These are phyloP conservation scores for Girardinichthys multiradiatus DNA, from an alignment of 2,113 vertebrate genomes.

Conservation along the genomic window DNA sequence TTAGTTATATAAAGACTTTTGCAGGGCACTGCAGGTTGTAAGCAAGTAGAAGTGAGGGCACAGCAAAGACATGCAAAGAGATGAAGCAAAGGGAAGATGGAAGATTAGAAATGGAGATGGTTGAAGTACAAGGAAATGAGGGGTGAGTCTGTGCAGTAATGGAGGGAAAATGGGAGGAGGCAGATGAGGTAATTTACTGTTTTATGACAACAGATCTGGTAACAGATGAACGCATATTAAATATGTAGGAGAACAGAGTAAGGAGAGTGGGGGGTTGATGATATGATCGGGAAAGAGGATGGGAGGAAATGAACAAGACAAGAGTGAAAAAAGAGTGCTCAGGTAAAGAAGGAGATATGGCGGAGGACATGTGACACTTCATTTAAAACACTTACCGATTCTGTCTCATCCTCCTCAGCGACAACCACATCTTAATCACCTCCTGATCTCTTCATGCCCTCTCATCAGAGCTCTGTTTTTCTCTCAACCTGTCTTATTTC, in stretches of 20 bases:
- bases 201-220: constrained; percentile 60
- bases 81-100: constrained; percentile 3
- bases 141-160: constrained; percentile 8
- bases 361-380: constrained; percentile 23
- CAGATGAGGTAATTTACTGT: constrained; percentile 61
- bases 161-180: constrained; percentile 16
- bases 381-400: constrained; percentile 23
- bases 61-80: background rate
- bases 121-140: background rate
- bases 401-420: constrained; percentile 28
- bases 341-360: constrained; percentile 11
- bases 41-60: background rate
- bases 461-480: constrained; percentile 41
- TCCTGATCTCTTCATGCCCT: constrained; percentile 24
- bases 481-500: constrained; percentile 23
- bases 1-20: background rate
- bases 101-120: constrained; percentile 10
- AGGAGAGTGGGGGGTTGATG: constrained; percentile 2
- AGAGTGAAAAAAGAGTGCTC: constrained; percentile 15
- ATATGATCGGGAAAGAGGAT: constrained; percentile 16
- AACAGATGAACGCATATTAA: constrained; percentile 64
- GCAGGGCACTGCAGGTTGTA: background rate
- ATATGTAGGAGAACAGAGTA: constrained; percentile 57
- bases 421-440: constrained; percentile 56
- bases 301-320: constrained; percentile 54